Evolutionary conservation across 2,888 invertebrate genomes (phyloP).

Genomic region (Campoletis raptor): DNA sequence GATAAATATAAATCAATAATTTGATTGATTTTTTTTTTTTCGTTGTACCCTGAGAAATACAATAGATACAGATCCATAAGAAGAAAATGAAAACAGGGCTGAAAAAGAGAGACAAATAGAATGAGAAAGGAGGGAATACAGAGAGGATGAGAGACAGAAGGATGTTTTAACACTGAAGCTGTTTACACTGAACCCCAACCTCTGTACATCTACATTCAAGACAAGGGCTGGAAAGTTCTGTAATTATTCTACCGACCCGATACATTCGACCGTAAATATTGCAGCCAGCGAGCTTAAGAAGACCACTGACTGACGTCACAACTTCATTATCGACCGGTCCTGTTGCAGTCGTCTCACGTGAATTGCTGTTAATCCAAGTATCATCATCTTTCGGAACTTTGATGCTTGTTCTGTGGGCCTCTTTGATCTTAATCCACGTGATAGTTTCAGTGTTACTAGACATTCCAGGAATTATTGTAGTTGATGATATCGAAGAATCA

Average conservation of each 20-base stretch:
- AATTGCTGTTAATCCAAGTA: conserved; percentile 64
- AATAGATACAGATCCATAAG: neutral
- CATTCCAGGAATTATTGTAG: conserved; percentile 31
- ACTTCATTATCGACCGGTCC: conserved; percentile 76
- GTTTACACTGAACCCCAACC: conserved; percentile 93
- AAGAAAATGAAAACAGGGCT: neutral
- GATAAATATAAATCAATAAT: neutral
- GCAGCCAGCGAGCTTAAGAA: conserved; percentile 93
- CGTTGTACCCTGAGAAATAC: neutral
- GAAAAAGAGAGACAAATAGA: neutral
- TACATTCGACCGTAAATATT: conserved; percentile 97
- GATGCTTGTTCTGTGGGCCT: conserved; percentile 63
- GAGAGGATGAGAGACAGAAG: neutral
- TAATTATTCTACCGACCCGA: conserved; percentile 92
- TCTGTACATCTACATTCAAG: conserved; percentile 95
- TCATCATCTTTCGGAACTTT: conserved; percentile 36
- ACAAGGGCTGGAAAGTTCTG: conserved; percentile 93
- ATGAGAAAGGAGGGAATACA: neutral
- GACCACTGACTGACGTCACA: conserved; percentile 85
- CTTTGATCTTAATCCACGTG: conserved; percentile 33
- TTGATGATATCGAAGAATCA: neutral
- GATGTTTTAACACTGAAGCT: conserved; percentile 86
- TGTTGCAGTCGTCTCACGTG: conserved; percentile 65
- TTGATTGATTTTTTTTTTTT: neutral
- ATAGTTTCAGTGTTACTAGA: conserved; percentile 42